Base-by-base conservation (phyloP, 2,113 vertebrate genomes). In the Nettapus auritus region DNA sequence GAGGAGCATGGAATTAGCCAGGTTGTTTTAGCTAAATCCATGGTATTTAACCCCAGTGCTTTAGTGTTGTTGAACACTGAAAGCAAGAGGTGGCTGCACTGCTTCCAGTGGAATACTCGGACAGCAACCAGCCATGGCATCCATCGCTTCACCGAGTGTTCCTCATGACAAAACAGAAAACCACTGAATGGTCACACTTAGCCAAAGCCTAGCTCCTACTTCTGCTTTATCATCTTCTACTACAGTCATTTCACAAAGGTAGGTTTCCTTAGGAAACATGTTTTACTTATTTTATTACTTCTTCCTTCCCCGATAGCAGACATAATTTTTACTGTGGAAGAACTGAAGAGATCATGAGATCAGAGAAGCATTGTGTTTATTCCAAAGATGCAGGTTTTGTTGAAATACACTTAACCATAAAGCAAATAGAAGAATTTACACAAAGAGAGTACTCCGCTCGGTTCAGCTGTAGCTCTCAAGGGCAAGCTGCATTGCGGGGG, bases 401-500 rank as follows among this genome's bases (percentile, higher is more conserved):
- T 82, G 55, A 63, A 87, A 46, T 52, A 33, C 28, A 40, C 80
- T 81, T 46, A 13, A 95, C 22, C 11, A 69, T 11, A 85, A 91
- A 90, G 69, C 38, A 78, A 89, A 89, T 14, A 82, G 73, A 90
- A 90, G 57, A 89, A 89, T 64, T 73, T 79, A 79, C 50, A 62
- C 16, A 29, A 90, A 48, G 38, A 56, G 38, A 23, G 10, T 34
- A 55, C 23, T 55, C 33, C 31, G 19, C 31, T 55, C 5, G 82
- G 42, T 50, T 89, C 68, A 64, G 38, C 60, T 60, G 42, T 34
- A 57, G 73, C 73, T 82, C 67, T n/a, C 77, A 90, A 93, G 86
- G 90, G 38, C 86, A 92, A 77, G 74, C 62, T 82, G 80, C 88
- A 73, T 59, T 34, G 83, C 6, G 4, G 92, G 86, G 56, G 63